Base-by-base conservation (phyloP, 2,797 vertebrate genomes). In the Pygocentrus nattereri region DNA sequence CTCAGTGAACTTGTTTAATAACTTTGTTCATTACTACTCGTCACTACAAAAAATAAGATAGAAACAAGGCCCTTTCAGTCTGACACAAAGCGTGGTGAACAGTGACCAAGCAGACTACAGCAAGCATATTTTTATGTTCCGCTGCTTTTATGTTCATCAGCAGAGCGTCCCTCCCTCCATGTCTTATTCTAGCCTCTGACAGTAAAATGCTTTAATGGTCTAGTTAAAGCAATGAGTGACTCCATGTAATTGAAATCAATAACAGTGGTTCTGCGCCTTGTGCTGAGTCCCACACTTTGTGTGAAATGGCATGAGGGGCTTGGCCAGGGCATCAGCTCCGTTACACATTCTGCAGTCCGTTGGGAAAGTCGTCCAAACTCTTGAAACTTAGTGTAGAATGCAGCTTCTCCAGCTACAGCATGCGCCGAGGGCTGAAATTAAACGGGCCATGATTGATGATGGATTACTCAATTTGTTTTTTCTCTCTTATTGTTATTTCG, bases 181-280 rank as follows among this genome's bases (percentile, higher is more conserved):
- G 41, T 86, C 84, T 84, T 88, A 76, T 87, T 86, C 84, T 86
- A 8, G 81, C 77, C 76, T 59, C 86, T 90, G 90, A 89, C 88
- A 87, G 77, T 84, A 84, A 88, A 85, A 90, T 85, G 85, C 79
- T 76, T 90, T 91, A 89, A 91, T 90, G 87, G 79, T 87, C 89
- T 86, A 86, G 88, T 93, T 92, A 90, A 91, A 90, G 90, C 86
- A 82, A 88, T 88, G 87, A 93, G 92, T 88, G 86, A 89, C 83
- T 83, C 76, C 71, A 78, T 88, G 84, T 88, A 87, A 90, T 87
- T 90, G 86, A 88, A 93, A 94, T 94, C 92, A 87, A 92, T 94
- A 89, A 85, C 82, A 82, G 85, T 82, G 83, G 76, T 79, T 86
- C 69, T 34, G 74, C 34, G 70, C 3, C 78, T 87, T 89, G 68